Evolutionary conservation across 1,140 invertebrate species (phyloP).

Genomic region (Pristionchus pacificus): DNA sequence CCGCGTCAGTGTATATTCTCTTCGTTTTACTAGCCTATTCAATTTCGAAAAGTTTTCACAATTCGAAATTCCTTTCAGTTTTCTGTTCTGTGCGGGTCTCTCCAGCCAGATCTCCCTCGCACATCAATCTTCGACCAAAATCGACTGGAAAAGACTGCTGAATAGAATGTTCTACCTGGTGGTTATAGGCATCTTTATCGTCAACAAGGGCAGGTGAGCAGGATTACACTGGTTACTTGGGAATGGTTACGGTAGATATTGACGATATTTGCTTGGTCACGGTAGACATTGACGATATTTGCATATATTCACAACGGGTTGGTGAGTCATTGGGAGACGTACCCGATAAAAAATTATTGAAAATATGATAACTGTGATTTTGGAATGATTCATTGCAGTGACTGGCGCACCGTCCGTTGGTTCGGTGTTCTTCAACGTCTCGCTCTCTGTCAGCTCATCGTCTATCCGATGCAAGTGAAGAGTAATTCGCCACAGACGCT

Average conservation of each 20-base stretch:
- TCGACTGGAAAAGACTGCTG: too few species aligned
- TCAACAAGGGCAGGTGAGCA: not conserved
- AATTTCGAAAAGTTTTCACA: not conserved
- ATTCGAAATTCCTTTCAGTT: not conserved
- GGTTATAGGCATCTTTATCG: not conserved
- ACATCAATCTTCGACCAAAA: too few species aligned
- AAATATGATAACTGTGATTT: not conserved
- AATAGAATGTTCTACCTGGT: too few species aligned
- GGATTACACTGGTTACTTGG: too few species aligned
- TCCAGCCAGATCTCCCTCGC: not conserved
- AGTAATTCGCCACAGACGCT: too few species aligned
- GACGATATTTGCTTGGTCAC: too few species aligned
- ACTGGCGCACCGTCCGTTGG: not conserved
- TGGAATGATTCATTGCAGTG: not conserved
- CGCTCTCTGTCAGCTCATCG: not conserved
- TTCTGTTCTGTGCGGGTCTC: not conserved
- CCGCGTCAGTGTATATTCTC: not conserved
- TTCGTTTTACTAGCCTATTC: not conserved
- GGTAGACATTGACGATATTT: too few species aligned
- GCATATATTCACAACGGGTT: too few species aligned
- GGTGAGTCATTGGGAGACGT: too few species aligned
- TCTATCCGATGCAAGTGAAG: not conserved
- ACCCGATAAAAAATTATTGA: too few species aligned
- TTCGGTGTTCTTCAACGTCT: not conserved
- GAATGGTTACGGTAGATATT: too few species aligned